A percentile compares a stretch with the other conserved stretches of the same genome.
phyloP scores from a whole-genome alignment of 1,140 invertebrate genomes.

The Cyphomyrmex costatus region DNA sequence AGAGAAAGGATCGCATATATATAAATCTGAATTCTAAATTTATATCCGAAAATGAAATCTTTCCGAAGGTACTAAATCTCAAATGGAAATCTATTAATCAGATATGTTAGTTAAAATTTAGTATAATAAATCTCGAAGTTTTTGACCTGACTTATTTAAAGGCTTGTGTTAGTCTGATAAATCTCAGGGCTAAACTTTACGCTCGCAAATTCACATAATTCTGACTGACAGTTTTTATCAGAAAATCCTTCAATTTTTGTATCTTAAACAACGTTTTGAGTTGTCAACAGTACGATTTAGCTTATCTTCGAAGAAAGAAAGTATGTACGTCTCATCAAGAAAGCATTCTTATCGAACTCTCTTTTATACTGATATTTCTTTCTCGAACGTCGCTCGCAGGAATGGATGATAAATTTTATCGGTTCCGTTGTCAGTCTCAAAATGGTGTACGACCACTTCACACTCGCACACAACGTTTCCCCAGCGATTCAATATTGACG shows the following conservation, averaged over 20 bases:
- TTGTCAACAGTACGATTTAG: conserved; percentile 62
- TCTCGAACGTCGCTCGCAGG: conserved; percentile 65
- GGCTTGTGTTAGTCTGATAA: conserved; percentile 38
- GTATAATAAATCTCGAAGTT: conserved; percentile 36
- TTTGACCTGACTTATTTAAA: conserved; percentile 40
- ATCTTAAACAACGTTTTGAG: conserved; percentile 30
- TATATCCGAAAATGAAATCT: conserved; percentile 16
- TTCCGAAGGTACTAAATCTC: conserved; percentile 30
- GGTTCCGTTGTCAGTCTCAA: conserved; percentile 75
- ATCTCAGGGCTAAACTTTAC: conserved; percentile 25
- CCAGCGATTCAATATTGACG: conserved; percentile 55
- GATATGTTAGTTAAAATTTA: conserved; percentile 49
- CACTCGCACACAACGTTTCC: conserved; percentile 18
- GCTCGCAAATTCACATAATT: conserved; percentile 15
- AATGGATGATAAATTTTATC: conserved; percentile 82
- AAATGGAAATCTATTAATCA: conserved; percentile 32
- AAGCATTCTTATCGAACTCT: conserved; percentile 64
- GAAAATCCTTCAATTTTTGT: conserved; percentile 8
- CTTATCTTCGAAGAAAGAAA: conserved; percentile 36
- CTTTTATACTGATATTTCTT: conserved; percentile 53
- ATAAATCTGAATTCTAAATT: conserved; percentile 18
- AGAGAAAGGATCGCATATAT: background rate
- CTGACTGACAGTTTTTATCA: conserved; percentile 4
- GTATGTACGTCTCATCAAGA: conserved; percentile 55
- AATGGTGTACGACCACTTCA: conserved; percentile 56